Conservation (phyloP, 2,888 invertebrate genomes). For the Octodonta nipae region DNA sequence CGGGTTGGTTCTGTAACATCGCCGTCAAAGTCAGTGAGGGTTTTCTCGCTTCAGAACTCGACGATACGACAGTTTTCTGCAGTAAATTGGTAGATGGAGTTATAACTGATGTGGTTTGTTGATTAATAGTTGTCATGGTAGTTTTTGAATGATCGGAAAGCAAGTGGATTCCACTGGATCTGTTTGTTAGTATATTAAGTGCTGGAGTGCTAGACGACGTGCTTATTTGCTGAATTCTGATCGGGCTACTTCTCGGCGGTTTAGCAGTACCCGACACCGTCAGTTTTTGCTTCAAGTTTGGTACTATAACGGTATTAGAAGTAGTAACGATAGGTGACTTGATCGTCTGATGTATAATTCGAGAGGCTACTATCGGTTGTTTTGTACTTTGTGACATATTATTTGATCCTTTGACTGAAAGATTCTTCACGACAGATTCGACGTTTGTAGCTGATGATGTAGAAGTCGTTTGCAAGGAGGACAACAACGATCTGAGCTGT, state of each 20-base stretch:
- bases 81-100: constrained; percentile 7
- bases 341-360: constrained; percentile 25
- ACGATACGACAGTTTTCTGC: constrained; percentile 12
- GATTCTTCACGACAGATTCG: constrained; percentile 32
- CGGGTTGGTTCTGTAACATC: constrained; percentile 37
- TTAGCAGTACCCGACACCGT: constrained; percentile 14
- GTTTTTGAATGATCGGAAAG: constrained; percentile 29
- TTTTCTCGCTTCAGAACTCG: constrained; percentile 18
- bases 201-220: constrained; percentile 11
- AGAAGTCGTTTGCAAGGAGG: constrained; percentile 49
- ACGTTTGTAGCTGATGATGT: constrained; percentile 39
- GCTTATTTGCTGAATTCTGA: constrained; percentile 7
- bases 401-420: constrained; percentile 26
- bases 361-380: constrained; percentile 22
- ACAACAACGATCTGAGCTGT: constrained; percentile 52
- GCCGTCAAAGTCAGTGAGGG: constrained; percentile 33
- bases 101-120: constrained; percentile 9
- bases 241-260: constrained; percentile 10
- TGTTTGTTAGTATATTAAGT: constrained; percentile 19
- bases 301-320: constrained; percentile 25
- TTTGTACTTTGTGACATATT: constrained; percentile 25
- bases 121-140: constrained; percentile 14
- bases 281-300: constrained; percentile 26
- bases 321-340: constrained; percentile 21
- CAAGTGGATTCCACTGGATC: constrained; percentile 22